Conservation (phyloP, 2,888 invertebrate genomes). For the Xylota segnis region DNA sequence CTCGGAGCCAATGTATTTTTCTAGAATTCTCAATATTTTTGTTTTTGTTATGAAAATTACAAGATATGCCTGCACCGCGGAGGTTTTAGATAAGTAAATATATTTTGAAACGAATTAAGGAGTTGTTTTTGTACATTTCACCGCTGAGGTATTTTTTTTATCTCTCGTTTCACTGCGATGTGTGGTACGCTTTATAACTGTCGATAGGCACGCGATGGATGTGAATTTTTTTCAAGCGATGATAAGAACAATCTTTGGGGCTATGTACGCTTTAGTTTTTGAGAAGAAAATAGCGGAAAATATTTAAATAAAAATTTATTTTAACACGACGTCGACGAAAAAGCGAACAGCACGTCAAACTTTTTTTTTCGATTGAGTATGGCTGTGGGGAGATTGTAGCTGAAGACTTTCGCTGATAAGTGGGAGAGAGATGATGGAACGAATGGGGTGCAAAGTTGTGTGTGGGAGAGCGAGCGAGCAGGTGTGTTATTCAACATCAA, state of each 20-base stretch:
- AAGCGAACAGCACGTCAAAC: slow-evolving; percentile 65
- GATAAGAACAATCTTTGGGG: background rate
- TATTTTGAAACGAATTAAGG: too few relatives aligned
- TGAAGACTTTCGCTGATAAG: background rate
- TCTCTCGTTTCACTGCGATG: slow-evolving; percentile 51
- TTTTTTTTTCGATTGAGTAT: slow-evolving; percentile 26
- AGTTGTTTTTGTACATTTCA: slow-evolving; percentile 5
- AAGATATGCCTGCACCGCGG: background rate
- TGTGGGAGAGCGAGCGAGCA: slow-evolving; percentile 24
- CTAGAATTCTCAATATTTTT: slow-evolving; percentile 40
- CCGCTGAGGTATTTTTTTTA: slow-evolving; percentile 47
- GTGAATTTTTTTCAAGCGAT: slow-evolving; percentile 22
- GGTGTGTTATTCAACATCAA: background rate
- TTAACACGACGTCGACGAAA: slow-evolving; percentile 54
- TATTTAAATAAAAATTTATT: slow-evolving; percentile 33
- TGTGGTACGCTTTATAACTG: slow-evolving; percentile 17
- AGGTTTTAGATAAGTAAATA: background rate
- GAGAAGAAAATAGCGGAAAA: slow-evolving; percentile 22
- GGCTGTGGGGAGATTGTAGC: background rate
- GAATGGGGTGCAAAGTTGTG: background rate
- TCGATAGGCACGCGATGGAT: slow-evolving; percentile 51
- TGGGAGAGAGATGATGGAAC: slow-evolving; percentile 2
- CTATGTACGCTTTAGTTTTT: slow-evolving; percentile 14
- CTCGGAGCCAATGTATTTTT: slow-evolving; percentile 36
- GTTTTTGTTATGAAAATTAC: slow-evolving; percentile 50